Base-by-base conservation (phyloP, 2,797 vertebrate species). In the Sebastes steindachneri region DNA sequence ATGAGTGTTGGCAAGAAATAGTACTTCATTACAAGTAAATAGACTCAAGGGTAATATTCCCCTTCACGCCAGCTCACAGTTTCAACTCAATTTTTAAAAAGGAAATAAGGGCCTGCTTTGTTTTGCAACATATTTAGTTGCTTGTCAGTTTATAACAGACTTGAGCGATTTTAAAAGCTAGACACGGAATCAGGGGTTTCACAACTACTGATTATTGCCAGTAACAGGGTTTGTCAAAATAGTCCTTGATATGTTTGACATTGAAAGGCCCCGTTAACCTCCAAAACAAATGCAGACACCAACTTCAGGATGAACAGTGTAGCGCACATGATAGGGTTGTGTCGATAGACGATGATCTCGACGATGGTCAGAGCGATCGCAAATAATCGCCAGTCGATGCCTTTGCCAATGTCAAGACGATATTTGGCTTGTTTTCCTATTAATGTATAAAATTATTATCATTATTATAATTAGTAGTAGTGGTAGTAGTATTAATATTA, bases 1-100 rank as follows among this genome's bases (percentile, higher is more conserved):
- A 81, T 76, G 68, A 73, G 33, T n/a, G 48, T 11, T 75, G 78
- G 82, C 77, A 68, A 70, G 53, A 83, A 81, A 76, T 7, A 21
- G 63, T 17, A 9, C 23, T 73, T 71, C 55, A 83, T 82, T 73
- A 63, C 70, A 66, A 75, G 57, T 67, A 80, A 86, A 87, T n/a
- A 79, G 48, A 75, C 35, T 59, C 11, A 21, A 48, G n/a, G 14
- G 65, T 66, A 77, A 64, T 69, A 78, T 79, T 83, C 71, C 66
- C 48, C 35, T 68, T 54, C 2, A 6, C 6, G 17, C 45, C n/a
- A 15, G 26, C 60, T 75, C 35, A 68, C 62, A 48, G 79, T 64
- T 83, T 77, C 48, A 76, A 65, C 19, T 65, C 35, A 64, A 23
- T 79, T 77, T 85, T 26, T 31, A 23, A 68, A 68, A 41, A 78